Evolutionary conservation across 2,888 invertebrate species (phyloP).

Genomic region (Pseudoips prasinana): DNA sequence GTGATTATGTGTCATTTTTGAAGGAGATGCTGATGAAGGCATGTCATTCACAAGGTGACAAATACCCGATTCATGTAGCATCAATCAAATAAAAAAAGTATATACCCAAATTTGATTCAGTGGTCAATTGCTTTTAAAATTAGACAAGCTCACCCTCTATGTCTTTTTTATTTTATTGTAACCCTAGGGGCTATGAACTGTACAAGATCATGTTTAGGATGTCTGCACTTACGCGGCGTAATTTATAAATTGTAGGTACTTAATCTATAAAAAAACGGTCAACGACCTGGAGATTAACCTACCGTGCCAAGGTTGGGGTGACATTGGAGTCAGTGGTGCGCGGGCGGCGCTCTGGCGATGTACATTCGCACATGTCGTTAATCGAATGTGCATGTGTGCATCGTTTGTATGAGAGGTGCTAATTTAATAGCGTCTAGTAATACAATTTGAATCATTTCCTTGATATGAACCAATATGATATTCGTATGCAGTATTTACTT

Average conservation of each 20-base stretch:
- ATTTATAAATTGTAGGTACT: constrained; percentile 19
- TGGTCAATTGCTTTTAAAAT: too few species aligned
- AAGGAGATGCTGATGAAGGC: constrained; percentile 12
- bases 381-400: constrained; percentile 7
- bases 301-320: constrained; percentile 56
- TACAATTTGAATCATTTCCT: constrained; percentile 9
- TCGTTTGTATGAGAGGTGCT: constrained; percentile 6
- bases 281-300: constrained; percentile 55
- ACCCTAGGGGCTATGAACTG: not conserved
- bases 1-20: constrained; percentile 19
- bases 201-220: constrained; percentile 9
- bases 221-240: constrained; percentile 6
- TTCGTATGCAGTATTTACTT: too few species aligned
- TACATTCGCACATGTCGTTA: constrained; percentile 13
- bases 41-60: constrained; percentile 14
- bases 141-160: too few species aligned
- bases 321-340: constrained; percentile 55
- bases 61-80: constrained; percentile 3
- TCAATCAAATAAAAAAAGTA: too few species aligned
- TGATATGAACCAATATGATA: constrained; percentile 5
- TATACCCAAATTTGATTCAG: too few species aligned
- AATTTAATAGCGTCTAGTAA: constrained; percentile 11
- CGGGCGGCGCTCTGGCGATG: constrained; percentile 38
- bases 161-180: too few species aligned
- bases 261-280: constrained; percentile 50